Conservation (phyloP, 2,797 vertebrate species). For the Yasuhikotakia modesta region DNA sequence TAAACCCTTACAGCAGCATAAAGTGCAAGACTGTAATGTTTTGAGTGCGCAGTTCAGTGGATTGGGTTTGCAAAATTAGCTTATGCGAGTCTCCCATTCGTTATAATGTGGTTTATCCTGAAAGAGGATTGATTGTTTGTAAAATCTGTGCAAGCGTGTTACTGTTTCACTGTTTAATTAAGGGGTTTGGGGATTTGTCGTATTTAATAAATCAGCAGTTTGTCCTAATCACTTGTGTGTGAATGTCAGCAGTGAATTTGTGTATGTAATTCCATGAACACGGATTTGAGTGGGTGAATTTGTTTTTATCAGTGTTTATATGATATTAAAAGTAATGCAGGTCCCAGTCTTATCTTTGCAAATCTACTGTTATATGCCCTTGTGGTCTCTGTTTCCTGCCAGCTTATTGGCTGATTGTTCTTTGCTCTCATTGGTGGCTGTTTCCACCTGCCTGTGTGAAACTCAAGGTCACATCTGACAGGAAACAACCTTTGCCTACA, state of each 20-base stretch:
- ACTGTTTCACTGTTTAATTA: conserved; percentile 15
- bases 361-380: conserved; percentile 44
- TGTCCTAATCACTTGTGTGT: conserved; percentile 6
- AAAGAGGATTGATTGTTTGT: conserved; percentile 8
- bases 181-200: background rate
- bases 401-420: conserved; percentile 52
- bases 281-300: background rate
- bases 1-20: conserved; percentile 13
- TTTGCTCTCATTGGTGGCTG: conserved; percentile 25
- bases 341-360: conserved; percentile 26
- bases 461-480: conserved; percentile 29
- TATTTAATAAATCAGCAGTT: background rate
- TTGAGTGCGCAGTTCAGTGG: background rate
- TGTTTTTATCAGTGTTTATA: conserved; percentile 14
- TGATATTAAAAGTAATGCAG: conserved; percentile 39
- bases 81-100: background rate
- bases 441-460: conserved; percentile 39
- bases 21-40: conserved; percentile 1
- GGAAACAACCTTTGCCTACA: conserved; percentile 22
- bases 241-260: background rate
- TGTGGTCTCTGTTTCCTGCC: conserved; percentile 27
- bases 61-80: background rate
- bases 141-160: background rate
- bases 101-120: conserved; percentile 7
- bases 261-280: background rate